Conservation (phyloP, 2,888 invertebrate genomes). For the Euplexia lucipara region DNA sequence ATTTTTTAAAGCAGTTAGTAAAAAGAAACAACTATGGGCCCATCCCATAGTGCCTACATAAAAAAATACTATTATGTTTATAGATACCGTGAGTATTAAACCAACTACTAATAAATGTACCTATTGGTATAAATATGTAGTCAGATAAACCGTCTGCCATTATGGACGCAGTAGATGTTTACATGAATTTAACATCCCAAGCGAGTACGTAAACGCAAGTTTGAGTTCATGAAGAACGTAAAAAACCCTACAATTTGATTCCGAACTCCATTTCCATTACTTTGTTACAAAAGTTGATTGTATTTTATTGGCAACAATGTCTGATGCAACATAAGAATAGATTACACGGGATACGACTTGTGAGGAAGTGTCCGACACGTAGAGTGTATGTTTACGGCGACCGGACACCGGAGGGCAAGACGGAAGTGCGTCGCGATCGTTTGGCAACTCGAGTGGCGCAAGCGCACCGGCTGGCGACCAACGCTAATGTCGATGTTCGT, state of each 20-base stretch:
- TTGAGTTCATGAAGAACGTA: neutral
- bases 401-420: conserved; percentile 30
- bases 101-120: no score
- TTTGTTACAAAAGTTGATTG: conserved; percentile 4
- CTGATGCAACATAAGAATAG: conserved; percentile 28
- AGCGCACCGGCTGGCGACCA: conserved; percentile 73
- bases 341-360: conserved; percentile 50
- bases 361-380: conserved; percentile 54
- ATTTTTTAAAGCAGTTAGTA: no score
- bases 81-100: no score
- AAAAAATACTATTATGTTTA: no score
- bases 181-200: no score
- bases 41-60: no score
- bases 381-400: conserved; percentile 35
- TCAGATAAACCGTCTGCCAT: no score
- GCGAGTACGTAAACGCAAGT: no score
- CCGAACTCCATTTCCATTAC: neutral
- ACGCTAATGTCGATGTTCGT: conserved; percentile 64
- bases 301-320: conserved; percentile 4
- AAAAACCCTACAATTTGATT: neutral
- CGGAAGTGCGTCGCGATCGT: conserved; percentile 70
- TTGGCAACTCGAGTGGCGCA: conserved; percentile 86
- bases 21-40: no score
- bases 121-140: no score
- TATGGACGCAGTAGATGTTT: no score